Evolutionary conservation across 2,888 invertebrate species (phyloP).

Genomic region (Aspidapion aeneum): DNA sequence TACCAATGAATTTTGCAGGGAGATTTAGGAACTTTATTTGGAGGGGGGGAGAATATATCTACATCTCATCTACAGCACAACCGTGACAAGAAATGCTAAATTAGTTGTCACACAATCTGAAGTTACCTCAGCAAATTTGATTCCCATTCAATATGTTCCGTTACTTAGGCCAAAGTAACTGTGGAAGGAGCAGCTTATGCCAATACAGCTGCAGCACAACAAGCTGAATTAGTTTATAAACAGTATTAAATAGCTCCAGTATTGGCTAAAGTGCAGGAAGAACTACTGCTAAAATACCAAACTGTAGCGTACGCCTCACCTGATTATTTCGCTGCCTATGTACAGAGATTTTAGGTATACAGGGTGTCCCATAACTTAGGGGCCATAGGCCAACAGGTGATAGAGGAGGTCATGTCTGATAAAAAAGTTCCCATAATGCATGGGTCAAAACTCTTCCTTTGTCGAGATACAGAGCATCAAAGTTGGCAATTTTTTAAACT

Average conservation of each 20-base stretch:
- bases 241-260: slow-evolving; percentile 1
- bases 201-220: not conserved
- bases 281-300: slow-evolving; percentile 13
- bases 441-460: too few species aligned
- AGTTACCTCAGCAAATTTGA: slow-evolving; percentile 20
- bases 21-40: slow-evolving; percentile 40
- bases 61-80: slow-evolving; percentile 34
- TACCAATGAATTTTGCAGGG: slow-evolving; percentile 34
- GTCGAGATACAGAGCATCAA: too few species aligned
- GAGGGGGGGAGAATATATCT: too few species aligned
- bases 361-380: too few species aligned
- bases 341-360: slow-evolving; percentile 12
- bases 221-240: not conserved
- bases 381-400: too few species aligned
- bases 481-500: too few species aligned
- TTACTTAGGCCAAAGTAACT: too few species aligned
- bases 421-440: too few species aligned
- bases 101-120: slow-evolving; percentile 14
- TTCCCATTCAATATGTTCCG: slow-evolving; percentile 31
- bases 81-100: slow-evolving; percentile 15
- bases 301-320: slow-evolving; percentile 4
- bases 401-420: too few species aligned
- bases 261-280: slow-evolving; percentile 17
- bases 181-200: not conserved
- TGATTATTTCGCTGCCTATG: not conserved